phyloP scores from a whole-genome alignment of 2,113 vertebrate species.

The Cebus imitator region DNA sequence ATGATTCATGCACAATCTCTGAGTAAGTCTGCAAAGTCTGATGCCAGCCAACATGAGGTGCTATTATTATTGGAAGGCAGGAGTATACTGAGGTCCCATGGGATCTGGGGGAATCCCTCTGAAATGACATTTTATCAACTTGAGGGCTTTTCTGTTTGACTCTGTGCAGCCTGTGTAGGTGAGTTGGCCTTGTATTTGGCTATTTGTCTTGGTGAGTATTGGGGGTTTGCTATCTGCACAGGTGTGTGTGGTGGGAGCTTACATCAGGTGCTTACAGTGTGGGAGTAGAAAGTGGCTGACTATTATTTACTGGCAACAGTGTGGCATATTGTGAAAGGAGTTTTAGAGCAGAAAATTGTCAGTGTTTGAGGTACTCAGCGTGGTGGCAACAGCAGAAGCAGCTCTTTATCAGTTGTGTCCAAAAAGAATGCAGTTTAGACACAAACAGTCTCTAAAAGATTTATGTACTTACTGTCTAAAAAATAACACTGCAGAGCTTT shows the following conservation, averaged over 20 bases:
- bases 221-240: neutral
- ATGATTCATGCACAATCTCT: neutral
- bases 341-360: conserved; percentile 9
- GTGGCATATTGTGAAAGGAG: conserved; percentile 48
- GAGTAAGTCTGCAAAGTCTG: neutral
- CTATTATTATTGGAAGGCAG: neutral
- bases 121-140: neutral
- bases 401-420: conserved; percentile 47
- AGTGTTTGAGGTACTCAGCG: conserved; percentile 28
- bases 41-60: neutral
- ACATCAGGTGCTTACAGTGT: neutral
- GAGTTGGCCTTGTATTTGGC: neutral
- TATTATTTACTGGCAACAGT: neutral
- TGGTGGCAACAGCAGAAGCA: neutral
- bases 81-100: neutral
- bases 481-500: conserved; percentile 30
- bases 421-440: conserved; percentile 42
- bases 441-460: conserved; percentile 30
- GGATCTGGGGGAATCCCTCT: neutral
- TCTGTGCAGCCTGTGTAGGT: neutral
- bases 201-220: neutral
- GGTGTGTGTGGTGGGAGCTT: neutral
- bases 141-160: neutral
- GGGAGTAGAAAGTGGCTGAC: neutral
- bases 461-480: conserved; percentile 34